These are phyloP conservation scores for Microctonus brassicae DNA, from an alignment of 2,888 invertebrate species.

Conservation along the genomic window DNA sequence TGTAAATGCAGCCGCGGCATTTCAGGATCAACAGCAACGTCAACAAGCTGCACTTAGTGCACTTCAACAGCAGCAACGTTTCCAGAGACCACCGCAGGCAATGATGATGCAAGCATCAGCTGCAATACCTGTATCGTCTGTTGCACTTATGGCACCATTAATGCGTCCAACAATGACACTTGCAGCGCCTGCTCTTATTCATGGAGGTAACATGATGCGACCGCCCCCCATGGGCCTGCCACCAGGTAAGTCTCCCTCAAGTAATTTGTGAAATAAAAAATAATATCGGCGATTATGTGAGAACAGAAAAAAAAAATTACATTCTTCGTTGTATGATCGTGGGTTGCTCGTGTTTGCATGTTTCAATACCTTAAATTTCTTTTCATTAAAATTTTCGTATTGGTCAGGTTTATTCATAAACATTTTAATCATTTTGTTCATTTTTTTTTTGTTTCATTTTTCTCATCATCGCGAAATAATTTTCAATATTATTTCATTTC, in stretches of 20 bases:
- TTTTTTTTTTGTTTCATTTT: background rate
- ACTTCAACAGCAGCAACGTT: constrained; percentile 68
- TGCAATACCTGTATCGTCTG: constrained; percentile 70
- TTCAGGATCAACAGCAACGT: constrained; percentile 66
- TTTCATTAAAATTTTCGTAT: background rate
- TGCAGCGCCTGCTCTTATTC: constrained; percentile 72
- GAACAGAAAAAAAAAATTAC: background rate
- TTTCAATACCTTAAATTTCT: background rate
- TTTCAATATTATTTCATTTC: background rate
- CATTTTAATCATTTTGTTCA: too few relatives aligned
- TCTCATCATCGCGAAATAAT: background rate
- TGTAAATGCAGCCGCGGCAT: constrained; percentile 70
- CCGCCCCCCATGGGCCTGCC: constrained; percentile 77
- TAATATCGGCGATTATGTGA: background rate
- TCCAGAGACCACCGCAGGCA: constrained; percentile 70
- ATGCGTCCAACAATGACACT: constrained; percentile 72
- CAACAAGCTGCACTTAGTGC: constrained; percentile 70
- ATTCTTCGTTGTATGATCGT: constrained; percentile 8
- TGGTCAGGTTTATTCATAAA: background rate
- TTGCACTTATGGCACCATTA: constrained; percentile 71
- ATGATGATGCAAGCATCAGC: constrained; percentile 70
- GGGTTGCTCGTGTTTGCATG: constrained; percentile 14
- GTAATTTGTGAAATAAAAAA: constrained; percentile 8
- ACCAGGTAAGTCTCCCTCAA: constrained; percentile 73
- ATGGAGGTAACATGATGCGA: constrained; percentile 76